Conservation (phyloP, 2,797 vertebrate genomes). For the Sciurus vulgaris region DNA sequence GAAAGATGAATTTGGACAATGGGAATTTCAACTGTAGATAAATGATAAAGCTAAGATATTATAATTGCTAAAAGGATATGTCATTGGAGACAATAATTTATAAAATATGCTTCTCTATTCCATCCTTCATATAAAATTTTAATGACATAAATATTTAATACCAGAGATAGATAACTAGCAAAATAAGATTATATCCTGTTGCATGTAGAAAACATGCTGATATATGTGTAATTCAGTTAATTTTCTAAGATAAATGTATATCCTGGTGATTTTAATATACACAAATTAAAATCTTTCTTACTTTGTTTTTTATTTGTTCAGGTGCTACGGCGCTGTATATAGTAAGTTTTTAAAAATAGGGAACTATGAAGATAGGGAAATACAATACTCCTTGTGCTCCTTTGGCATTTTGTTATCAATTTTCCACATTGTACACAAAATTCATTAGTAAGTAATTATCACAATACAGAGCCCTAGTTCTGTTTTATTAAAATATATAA, state of each 20-base stretch:
- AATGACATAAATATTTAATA: conserved; percentile 67
- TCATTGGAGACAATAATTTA: conserved; percentile 76
- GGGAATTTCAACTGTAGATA: conserved; percentile 72
- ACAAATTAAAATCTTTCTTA: neutral
- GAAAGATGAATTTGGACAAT: conserved; percentile 85
- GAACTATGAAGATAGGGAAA: neutral
- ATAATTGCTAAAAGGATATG: conserved; percentile 76
- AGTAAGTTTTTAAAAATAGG: neutral
- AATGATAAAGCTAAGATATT: conserved; percentile 77
- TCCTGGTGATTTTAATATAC: neutral
- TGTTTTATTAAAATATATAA: neutral
- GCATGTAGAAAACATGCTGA: neutral
- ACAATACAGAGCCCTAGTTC: neutral
- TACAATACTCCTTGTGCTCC: neutral
- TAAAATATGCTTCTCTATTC: conserved; percentile 69
- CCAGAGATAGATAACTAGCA: conserved; percentile 52
- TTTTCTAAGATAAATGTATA: conserved; percentile 19
- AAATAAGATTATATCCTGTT: conserved; percentile 56
- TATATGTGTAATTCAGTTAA: neutral
- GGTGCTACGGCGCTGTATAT: neutral
- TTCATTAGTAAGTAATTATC: neutral
- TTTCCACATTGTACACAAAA: neutral
- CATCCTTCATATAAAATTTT: conserved; percentile 76
- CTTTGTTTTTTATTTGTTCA: neutral
- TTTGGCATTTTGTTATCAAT: neutral